These are phyloP conservation scores for Neoseiulus cucumeris DNA, from an alignment of 1,140 invertebrate species.

Conservation along the genomic window DNA sequence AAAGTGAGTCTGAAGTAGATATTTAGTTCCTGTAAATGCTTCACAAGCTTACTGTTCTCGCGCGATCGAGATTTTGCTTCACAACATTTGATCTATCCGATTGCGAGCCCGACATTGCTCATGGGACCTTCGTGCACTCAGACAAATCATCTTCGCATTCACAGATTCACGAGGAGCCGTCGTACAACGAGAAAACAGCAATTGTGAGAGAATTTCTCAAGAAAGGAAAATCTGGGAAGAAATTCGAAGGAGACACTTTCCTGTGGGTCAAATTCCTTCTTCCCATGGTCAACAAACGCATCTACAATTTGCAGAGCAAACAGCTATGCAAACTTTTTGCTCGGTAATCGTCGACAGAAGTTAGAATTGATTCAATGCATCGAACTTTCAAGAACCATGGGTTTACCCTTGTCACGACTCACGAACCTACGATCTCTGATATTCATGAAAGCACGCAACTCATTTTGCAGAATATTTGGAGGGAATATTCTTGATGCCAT, in stretches of 20 bases:
- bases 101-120: not conserved
- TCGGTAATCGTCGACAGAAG: constrained; percentile 26
- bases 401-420: too few relatives aligned
- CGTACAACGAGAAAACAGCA: constrained; percentile 60
- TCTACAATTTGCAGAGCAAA: constrained; percentile 81
- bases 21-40: not conserved
- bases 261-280: constrained; percentile 68
- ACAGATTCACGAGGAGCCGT: constrained; percentile 38
- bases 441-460: too few relatives aligned
- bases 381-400: too few relatives aligned
- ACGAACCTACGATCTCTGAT: too few relatives aligned
- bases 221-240: constrained; percentile 39
- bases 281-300: constrained; percentile 53
- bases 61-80: not conserved
- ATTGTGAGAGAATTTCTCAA: constrained; percentile 46
- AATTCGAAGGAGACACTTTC: constrained; percentile 51
- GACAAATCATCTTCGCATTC: not conserved
- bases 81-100: too few relatives aligned
- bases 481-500: constrained; percentile 49
- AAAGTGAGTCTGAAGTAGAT: constrained; percentile 31
- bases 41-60: not conserved
- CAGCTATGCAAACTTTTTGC: constrained; percentile 69
- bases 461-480: not conserved
- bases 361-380: not conserved
- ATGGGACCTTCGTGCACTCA: not conserved